Base-by-base conservation (phyloP, 2,113 vertebrate genomes). In the Pituophis catenifer region DNA sequence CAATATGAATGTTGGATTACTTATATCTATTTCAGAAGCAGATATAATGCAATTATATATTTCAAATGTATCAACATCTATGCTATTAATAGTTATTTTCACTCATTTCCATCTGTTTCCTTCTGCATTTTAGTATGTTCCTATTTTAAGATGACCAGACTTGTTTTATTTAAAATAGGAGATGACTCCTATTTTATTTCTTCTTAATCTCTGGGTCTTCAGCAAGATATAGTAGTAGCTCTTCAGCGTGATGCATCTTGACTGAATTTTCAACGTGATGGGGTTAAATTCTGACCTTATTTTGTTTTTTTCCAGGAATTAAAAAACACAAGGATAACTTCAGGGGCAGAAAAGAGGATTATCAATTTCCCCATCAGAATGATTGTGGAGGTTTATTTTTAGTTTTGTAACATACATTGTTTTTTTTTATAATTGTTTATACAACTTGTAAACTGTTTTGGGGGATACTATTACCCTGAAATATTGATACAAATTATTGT, bases 1-100 rank as follows among this genome's bases (percentile, higher is more conserved):
- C 92, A 95, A 97, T 75, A 65, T 93, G 88, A 86, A 94, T 54
- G 29, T 26, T 92, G 50, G 29, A 90, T 93, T 90, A 93, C 38
- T 92, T 62, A 57, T 13, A 62, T 50, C 23, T 57, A 58, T 70
- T 90, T 89, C 10, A 54, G 26, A 57, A 19, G 19, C 50, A 85
- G 58, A 89, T 24, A 89, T 5, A 8, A 52, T 59, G 9, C 21
- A 53, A 50, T 17, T 85, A 6, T 93, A 59, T 38, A 50, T 81
- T n/a, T 48, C 54, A 89, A 58, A 23, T 3, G 38, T 62, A 91
- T 54, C n/a, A 91, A 58, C 50, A 21, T 85, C 75, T 89, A 81
- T 86, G 86, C 12, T 23, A 48, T 89, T 29, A 55, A 70, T 55
- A 54, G 33, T 19, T 55, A 90, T 26, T 54, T 48, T 53, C 48